phyloP scores from a whole-genome alignment of 2,797 vertebrate species.

The Typhlichthys eigenmanni region DNA sequence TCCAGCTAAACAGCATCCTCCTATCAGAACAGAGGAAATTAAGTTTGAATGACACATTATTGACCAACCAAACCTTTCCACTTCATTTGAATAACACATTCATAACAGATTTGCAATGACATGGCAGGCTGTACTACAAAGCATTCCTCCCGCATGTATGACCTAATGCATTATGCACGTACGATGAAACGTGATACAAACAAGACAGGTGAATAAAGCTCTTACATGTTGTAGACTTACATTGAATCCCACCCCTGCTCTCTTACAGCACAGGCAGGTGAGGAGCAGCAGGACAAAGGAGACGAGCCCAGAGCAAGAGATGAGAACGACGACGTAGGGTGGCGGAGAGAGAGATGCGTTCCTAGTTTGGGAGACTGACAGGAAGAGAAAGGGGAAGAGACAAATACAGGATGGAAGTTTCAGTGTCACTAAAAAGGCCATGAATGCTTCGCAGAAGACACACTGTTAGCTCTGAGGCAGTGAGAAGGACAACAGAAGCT shows the following conservation, averaged over 20 bases:
- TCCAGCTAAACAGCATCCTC: slow-evolving; percentile 29
- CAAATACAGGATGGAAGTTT: slow-evolving; percentile 44
- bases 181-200: slow-evolving; percentile 24
- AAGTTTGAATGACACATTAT: slow-evolving; percentile 35
- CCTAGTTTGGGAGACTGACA: slow-evolving; percentile 80
- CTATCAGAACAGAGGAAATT: slow-evolving; percentile 15
- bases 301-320: slow-evolving; percentile 91
- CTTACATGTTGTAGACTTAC: slow-evolving; percentile 81
- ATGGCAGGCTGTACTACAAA: slow-evolving; percentile 9
- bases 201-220: slow-evolving; percentile 62
- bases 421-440: slow-evolving; percentile 25
- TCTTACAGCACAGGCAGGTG: slow-evolving; percentile 93
- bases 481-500: slow-evolving; percentile 52
- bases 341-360: slow-evolving; percentile 83
- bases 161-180: background rate
- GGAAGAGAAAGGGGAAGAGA: slow-evolving; percentile 30
- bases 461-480: slow-evolving; percentile 52
- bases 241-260: slow-evolving; percentile 91
- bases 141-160: slow-evolving; percentile 3
- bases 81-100: slow-evolving; percentile 27
- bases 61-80: slow-evolving; percentile 43
- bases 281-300: slow-evolving; percentile 92
- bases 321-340: slow-evolving; percentile 90
- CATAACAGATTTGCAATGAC: background rate
- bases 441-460: slow-evolving; percentile 22